Base-by-base conservation (phyloP, 2,797 vertebrate genomes). In the Linurgus olivaceus region DNA sequence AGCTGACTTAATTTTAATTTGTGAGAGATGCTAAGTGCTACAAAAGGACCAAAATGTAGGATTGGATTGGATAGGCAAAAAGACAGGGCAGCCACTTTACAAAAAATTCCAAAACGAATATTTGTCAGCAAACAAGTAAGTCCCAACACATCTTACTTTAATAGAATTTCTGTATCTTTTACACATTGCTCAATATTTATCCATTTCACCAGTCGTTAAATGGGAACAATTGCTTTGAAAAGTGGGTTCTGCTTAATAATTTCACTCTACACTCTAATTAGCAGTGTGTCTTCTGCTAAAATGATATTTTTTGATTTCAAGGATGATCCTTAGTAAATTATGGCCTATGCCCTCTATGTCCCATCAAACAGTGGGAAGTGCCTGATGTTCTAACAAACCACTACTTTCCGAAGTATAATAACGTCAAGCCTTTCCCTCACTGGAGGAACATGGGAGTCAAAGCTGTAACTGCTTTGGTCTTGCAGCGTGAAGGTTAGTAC, bases 141-240 rank as follows among this genome's bases (percentile, higher is more conserved):
- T 57, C 16, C 5, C 23, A 66, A 17, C 7, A n/a, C 6, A 40
- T 47, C 25, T 79, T 62, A 25, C 20, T 81, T 52, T 10, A 52
- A 10, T 28, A 35, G 37, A 45, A 35, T 24, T 61, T 44, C 9
- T 33, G 6, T 38, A 4, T 85, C 85, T 79, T 77, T 81, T 26
- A 23, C 20, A 16, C 0, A 1, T 73, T 50, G 25, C 44, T 88
- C 58, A 76, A 25, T 95, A 47, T 86, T 63, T 86, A 66, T 78
- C 37, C 29, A 21, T 67, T 90, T 86, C 25, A 44, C 71, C 59
- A 93, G 38, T 35, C 59, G 94, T 74, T 45, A 94, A 90, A 84
- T 67, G 23, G 48, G 31, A 88, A n/a, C 9, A 80, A 15, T 75
- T 83, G 35, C 38, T 75, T 90, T 85, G 79, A 78, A 78, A 96